Percentiles rank a stretch among this genome's conserved stretches.
phyloP scores from a whole-genome alignment of 2,888 invertebrate species.

The Choreutis nemorana region DNA sequence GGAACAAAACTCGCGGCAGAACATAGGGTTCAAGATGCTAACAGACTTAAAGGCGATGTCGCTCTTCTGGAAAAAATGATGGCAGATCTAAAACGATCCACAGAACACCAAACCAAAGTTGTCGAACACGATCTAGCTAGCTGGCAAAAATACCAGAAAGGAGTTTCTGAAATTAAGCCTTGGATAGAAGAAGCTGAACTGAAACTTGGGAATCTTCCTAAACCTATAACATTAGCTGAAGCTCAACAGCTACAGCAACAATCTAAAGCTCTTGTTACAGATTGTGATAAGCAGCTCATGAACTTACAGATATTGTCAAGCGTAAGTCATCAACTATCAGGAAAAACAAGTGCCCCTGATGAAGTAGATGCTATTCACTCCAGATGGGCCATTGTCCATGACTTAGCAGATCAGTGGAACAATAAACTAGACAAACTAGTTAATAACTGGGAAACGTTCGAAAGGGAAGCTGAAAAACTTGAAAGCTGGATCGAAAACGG shows the following conservation, averaged over 20 bases:
- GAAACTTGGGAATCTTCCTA: constrained; percentile 76
- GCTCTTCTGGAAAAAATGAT: constrained; percentile 78
- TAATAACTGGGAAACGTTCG: constrained; percentile 82
- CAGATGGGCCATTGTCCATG: constrained; percentile 85
- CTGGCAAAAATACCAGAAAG: constrained; percentile 86
- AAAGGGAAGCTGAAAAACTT: constrained; percentile 77
- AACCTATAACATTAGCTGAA: constrained; percentile 81
- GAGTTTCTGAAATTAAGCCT: constrained; percentile 81
- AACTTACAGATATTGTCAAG: constrained; percentile 77
- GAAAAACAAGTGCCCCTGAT: constrained; percentile 80
- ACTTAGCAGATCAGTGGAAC: constrained; percentile 79
- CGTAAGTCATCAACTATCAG: constrained; percentile 78
- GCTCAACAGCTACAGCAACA: constrained; percentile 80
- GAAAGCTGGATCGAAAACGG: constrained; percentile 79
- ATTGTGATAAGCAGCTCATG: constrained; percentile 79
- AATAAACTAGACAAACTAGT: constrained; percentile 82
- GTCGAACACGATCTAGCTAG: constrained; percentile 81
- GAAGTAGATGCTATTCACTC: constrained; percentile 86
- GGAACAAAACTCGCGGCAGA: constrained; percentile 76
- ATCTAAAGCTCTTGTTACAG: constrained; percentile 75
- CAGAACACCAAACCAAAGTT: constrained; percentile 78
- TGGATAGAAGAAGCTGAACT: constrained; percentile 90
- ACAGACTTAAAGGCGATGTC: constrained; percentile 78
- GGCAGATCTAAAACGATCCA: constrained; percentile 76
- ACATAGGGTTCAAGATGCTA: constrained; percentile 74